These are phyloP conservation scores for Urocynchramus pylzowi DNA, from an alignment of 2,113 vertebrate species.

Conservation along the genomic window DNA sequence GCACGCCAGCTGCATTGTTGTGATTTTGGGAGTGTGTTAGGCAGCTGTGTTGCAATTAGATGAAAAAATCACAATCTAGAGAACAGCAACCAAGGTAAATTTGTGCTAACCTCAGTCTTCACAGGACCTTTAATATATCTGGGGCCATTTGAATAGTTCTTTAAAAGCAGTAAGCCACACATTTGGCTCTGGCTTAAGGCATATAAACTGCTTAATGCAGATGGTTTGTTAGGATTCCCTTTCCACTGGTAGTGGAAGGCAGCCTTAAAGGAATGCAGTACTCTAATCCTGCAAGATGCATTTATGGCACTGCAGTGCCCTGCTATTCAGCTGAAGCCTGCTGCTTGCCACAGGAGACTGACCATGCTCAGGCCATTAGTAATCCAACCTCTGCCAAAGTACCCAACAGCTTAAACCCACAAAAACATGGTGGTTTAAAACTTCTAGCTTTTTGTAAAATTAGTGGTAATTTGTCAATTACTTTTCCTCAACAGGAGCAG, in stretches of 20 bases:
- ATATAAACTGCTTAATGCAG: background rate
- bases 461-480: background rate
- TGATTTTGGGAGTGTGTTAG: background rate
- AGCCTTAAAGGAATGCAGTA: background rate
- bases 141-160: background rate
- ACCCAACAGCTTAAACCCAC: background rate
- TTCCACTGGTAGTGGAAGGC: background rate
- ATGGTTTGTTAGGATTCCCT: background rate
- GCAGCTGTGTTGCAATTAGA: background rate
- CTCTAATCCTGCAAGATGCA: background rate
- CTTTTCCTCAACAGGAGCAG: background rate
- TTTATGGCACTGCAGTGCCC: background rate
- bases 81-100: background rate
- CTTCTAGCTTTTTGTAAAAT: background rate
- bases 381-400: background rate
- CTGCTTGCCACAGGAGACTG: background rate
- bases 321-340: background rate
- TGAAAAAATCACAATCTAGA: background rate
- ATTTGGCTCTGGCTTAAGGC: background rate
- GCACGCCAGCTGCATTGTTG: accelerated
- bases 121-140: background rate
- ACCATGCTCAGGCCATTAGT: background rate
- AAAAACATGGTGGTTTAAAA: background rate
- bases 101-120: background rate
- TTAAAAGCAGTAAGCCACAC: background rate